Base-by-base conservation (phyloP, 2,888 invertebrate genomes). In the Chloroclysta siterata region DNA sequence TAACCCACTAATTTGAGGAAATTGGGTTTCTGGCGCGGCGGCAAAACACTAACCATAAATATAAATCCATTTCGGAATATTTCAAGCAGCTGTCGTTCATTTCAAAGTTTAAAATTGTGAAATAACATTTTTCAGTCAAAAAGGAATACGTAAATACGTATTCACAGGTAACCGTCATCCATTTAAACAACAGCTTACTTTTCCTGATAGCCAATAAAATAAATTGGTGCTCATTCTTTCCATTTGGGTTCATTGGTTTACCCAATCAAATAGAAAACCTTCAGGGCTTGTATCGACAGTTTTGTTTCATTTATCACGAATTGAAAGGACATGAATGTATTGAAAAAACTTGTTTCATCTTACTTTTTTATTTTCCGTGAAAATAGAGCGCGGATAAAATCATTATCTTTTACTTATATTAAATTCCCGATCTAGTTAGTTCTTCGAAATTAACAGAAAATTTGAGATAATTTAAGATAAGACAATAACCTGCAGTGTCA, bases 401-500 rank as follows among this genome's bases (percentile, higher is more conserved):
- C n/a, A 17, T 53, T 48, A 41, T 5, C 33, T 17, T 42, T 36
- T 17, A 22, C 17, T n/a, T 7, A 44, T 33, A 44, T 33, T 15
- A 33, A 46, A 15, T 55, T 46, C n/a, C 17, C 1, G 8, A 55
- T n/a, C 5, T 13, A 1, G 7, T 17, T 22, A 15, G 50, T 44
- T 36, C 36, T 51, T 51, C 33, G 7, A 51, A 17, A 17, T 47
- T 4, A 48, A 29, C 44, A 42, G 44, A 0, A 39, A 39, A 39
- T n/a, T 22, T 44, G 36, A 33, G 36, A 8, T 41, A 41, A 28
- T 55, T 36, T 39, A 41, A 55, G 11, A 39, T 39, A 33, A 44
- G 7, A n/a, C 28, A 72, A 75, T 80, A 84, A 92, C 92, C 92
- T 90, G 84, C 65, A 62, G 74, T 78, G 64, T 80, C 78, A 60